Conservation (phyloP, 1,140 invertebrate species). For the Euschistus heros region DNA sequence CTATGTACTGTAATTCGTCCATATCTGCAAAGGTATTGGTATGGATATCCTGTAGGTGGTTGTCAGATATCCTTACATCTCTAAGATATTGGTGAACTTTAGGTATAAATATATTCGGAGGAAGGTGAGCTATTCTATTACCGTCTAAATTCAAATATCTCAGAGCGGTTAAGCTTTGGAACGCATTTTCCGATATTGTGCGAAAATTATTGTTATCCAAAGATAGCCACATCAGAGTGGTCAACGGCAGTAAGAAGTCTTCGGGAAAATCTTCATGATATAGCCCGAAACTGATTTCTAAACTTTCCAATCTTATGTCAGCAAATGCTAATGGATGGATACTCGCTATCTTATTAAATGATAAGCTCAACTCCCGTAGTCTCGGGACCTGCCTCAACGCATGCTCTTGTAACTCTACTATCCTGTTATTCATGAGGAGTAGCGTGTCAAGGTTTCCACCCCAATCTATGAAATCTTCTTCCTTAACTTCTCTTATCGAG, state of each 20-base stretch:
- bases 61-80: conserved; percentile 65
- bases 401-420: conserved; percentile 58
- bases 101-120: conserved; percentile 51
- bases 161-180: conserved; percentile 55
- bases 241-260: conserved; percentile 55
- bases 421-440: conserved; percentile 71
- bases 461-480: conserved; percentile 65
- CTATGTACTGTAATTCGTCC: conserved; percentile 52
- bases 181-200: conserved; percentile 47
- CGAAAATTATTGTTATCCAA: conserved; percentile 80
- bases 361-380: conserved; percentile 74
- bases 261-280: conserved; percentile 65
- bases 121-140: conserved; percentile 57
- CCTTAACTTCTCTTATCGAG: conserved; percentile 59
- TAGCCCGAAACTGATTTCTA: conserved; percentile 76
- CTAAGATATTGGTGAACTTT: conserved; percentile 59
- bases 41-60: conserved; percentile 49
- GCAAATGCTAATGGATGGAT: conserved; percentile 64
- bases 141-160: conserved; percentile 78
- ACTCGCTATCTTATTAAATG: conserved; percentile 73
- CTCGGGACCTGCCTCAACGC: conserved; percentile 58
- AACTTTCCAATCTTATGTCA: conserved; percentile 61
- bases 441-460: conserved; percentile 63
- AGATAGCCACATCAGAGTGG: conserved; percentile 68
- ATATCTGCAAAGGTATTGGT: conserved; percentile 52